phyloP scores from a whole-genome alignment of 2,113 vertebrate genomes.

The Lates calcarifer region DNA sequence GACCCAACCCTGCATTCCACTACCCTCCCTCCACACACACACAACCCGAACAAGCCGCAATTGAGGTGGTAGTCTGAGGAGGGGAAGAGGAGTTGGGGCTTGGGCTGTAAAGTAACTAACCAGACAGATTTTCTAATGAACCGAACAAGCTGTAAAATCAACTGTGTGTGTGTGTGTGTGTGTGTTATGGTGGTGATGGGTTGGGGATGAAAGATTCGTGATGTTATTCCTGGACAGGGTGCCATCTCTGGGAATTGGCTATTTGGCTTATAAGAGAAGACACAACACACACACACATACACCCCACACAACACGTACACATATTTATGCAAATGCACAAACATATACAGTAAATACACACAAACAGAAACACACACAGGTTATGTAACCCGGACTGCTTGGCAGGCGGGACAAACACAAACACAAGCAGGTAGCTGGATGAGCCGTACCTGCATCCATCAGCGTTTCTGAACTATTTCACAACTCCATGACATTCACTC shows the following conservation, averaged over 20 bases:
- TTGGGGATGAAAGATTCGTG: constrained; percentile 56
- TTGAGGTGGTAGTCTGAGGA: constrained; percentile 66
- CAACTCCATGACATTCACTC: neutral
- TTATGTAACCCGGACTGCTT: constrained; percentile 69
- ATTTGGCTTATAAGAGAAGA: constrained; percentile 49
- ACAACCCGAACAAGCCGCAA: constrained; percentile 71
- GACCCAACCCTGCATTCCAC: constrained; percentile 71
- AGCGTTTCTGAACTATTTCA: constrained; percentile 24
- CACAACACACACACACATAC: constrained; percentile 36
- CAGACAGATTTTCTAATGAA: constrained; percentile 66
- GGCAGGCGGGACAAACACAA: constrained; percentile 48
- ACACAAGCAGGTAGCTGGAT: constrained; percentile 40
- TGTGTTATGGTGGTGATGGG: constrained; percentile 28
- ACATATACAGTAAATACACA: constrained; percentile 24
- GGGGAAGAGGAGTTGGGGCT: constrained; percentile 42
- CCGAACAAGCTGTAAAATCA: constrained; percentile 53
- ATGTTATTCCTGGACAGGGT: constrained; percentile 71
- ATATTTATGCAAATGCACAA: constrained; percentile 15
- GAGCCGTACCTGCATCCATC: constrained; percentile 25
- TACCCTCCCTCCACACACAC: constrained; percentile 46
- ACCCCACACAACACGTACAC: neutral
- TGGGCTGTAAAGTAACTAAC: constrained; percentile 64
- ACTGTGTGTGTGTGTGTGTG: constrained; percentile 41
- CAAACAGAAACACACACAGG: constrained; percentile 5
- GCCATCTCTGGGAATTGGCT: constrained; percentile 46